Evolutionary conservation across 2,888 invertebrate species (phyloP), one percentile per base, ranked within the genome.

Genomic region (Nomada fucata): DNA sequence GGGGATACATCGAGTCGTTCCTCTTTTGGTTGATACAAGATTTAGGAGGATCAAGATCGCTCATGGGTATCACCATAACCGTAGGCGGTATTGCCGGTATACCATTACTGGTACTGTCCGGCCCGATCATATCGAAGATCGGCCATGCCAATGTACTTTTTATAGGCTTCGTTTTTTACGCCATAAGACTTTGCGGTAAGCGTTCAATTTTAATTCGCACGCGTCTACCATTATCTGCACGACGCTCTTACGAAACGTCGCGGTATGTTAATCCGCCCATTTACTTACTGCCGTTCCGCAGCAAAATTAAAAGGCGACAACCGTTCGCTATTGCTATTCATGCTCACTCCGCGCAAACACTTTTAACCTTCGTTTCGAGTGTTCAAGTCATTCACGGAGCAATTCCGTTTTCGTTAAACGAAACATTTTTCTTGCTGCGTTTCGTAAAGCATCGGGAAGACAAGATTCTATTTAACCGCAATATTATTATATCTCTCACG

Each of bases 1-100:
- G 97, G 97, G 97, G 97, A 53, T 97, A 96, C 94, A 96, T 97
- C 87, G 97, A 97, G 93, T 97, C 96, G 87, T 97, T 97, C 94
- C 94, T 97, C 44, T 97, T 97, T 93, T 97, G 97, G 96, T 94
- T 97, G 80, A 95, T 97, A 47, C 96, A 97, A 92, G 97, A 97
- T 93, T 94, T 97, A 82, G 97, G 97, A 5, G 97, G 96, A 0
- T 96, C 96, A 0, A 95, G 96, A 67, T 96, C 96, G 0, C 94
- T 97, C 74, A 97, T 97, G 97, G 97, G 97, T 18, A 95, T 97
- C 86, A 97, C 97, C 0, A 96, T 97, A 88, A 97, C 97, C 0
- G 96, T 97, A 69, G 97, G 97, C 1, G 97, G 97, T 15, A 94
- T 97, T 10, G 96, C 97, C 1, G 97, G 97, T 0, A 95, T 97